Base-by-base conservation (phyloP, 1,140 invertebrate species). In the Drosophila sproati region DNA sequence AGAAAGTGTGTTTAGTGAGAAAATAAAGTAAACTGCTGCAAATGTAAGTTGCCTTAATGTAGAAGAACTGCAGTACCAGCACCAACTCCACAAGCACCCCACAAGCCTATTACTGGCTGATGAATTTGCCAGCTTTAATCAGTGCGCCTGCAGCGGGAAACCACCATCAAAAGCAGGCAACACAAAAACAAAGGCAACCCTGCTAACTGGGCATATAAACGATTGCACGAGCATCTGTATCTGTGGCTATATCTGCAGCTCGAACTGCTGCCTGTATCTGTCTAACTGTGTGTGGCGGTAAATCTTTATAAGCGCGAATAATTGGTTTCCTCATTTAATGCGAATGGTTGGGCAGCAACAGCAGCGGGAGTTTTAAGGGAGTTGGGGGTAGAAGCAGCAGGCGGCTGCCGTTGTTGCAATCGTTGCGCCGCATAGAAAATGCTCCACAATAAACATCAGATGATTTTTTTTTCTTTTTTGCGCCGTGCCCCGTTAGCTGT, bases 301-400 rank as follows among this genome's bases (percentile, higher is more conserved):
- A 89, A 90, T 91, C 90, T 90, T 82, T 92, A 87, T 92, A 91
- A 91, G 91, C 91, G 81, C 91, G 85, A 92, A 92, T 92, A 92
- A 92, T 92, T 92, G 91, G 91, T 92, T 92, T 91, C 91, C 91
- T 92, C 87, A 92, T 92, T 92, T 92, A 92, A 92, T 91, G 79
- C 78, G 83, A 91, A 91, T 89, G 80, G 83, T 57, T 82, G 78
- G 56, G 52, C 77, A 82, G 55, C 32, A 60, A 61, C 52, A 51
- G 63, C 61, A 56, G 51, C 45, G 28, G 60, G 60, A 59, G 54
- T 31, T 8, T 29, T 41, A 37, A 63, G 51, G 4, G 29, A 29
- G 62, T 6, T 3, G 5, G 29, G 31, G 2, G 1, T 34, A 10
- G 43, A 63, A 63, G 31, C 64, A 48, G 64, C 55, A 31, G 35